Base-by-base conservation (phyloP, 2,797 vertebrate genomes). In the Cirrhinus mrigala region DNA sequence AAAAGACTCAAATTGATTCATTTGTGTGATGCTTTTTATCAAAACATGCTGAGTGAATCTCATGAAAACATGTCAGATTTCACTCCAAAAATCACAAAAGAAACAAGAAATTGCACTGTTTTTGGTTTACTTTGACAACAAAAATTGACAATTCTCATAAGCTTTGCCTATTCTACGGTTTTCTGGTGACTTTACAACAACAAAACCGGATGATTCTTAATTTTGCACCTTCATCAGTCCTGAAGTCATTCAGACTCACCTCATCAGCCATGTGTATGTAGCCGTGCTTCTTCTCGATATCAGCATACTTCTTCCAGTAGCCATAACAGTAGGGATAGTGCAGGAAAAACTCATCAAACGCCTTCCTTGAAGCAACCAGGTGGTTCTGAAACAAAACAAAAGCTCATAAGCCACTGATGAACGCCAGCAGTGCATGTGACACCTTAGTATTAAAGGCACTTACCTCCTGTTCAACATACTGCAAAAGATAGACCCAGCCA, bases 261-360 rank as follows among this genome's bases (percentile, higher is more conserved):
- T 99, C 98, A 89, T 99, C 98, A n/a, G 98, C 97, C 84, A 96
- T 94, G 74, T 99, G 97, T 46, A 97, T 90, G 90, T 97, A 96
- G 85, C 93, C 95, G 1, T 98, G 96, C 33, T 97, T 97, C 91
- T 97, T 99, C 92, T 99, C 98, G 15, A 98, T 96, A 90, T 99
- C 98, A 0, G 98, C 97, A 33, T 98, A 99, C 89, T 99, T 99
- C 94, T 99, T 99, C 98, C 98, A 99, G 90, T 99, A 99, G 79
- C 98, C 98, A 84, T 99, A 99, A 92, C 98, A 99, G 94, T 99
- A 99, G 0, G 98, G 98, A 87, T 99, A 99, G 76, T 96, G 97
- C 0, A 97, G 92, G 88, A 99, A 97, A 93, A 99, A 99, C 15
- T 94, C 92, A 93, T 99, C 98, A 92, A 99, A 99, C 1, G 97